Conservation (phyloP, 2,113 vertebrate species). For the Solea solea region DNA sequence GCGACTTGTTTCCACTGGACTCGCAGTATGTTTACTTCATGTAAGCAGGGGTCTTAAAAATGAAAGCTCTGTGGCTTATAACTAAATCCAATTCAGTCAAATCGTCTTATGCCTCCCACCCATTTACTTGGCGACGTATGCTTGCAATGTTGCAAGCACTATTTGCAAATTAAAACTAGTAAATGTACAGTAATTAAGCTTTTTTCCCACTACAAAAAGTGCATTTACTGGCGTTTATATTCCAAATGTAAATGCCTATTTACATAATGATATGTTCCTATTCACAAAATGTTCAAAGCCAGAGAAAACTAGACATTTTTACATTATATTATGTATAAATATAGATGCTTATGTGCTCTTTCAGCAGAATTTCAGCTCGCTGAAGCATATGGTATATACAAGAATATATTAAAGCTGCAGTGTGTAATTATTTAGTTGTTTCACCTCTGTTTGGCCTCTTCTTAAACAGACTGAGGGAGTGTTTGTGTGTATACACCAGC, state of each 20-base stretch:
- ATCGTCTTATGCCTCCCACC: conserved; percentile 77
- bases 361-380: too few relatives aligned
- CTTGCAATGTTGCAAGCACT: conserved; percentile 12
- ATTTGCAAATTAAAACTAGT: background rate
- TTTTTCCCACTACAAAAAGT: conserved; percentile 3
- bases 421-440: too few relatives aligned
- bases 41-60: conserved; percentile 82
- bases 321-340: conserved; percentile 14
- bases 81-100: conserved; percentile 81
- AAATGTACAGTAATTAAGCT: background rate
- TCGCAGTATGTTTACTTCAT: conserved; percentile 59
- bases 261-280: background rate
- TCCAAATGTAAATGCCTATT: background rate
- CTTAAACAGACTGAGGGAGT: too few relatives aligned
- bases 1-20: background rate
- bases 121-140: conserved; percentile 33
- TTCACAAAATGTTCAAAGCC: background rate
- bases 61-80: conserved; percentile 79
- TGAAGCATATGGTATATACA: too few relatives aligned
- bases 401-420: too few relatives aligned
- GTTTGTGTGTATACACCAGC: too few relatives aligned
- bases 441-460: too few relatives aligned
- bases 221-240: conserved; percentile 3
- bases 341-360: background rate
- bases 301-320: conserved; percentile 7